Base-by-base conservation (phyloP, 1,140 invertebrate species). In the Temnothorax longispinosus region DNA sequence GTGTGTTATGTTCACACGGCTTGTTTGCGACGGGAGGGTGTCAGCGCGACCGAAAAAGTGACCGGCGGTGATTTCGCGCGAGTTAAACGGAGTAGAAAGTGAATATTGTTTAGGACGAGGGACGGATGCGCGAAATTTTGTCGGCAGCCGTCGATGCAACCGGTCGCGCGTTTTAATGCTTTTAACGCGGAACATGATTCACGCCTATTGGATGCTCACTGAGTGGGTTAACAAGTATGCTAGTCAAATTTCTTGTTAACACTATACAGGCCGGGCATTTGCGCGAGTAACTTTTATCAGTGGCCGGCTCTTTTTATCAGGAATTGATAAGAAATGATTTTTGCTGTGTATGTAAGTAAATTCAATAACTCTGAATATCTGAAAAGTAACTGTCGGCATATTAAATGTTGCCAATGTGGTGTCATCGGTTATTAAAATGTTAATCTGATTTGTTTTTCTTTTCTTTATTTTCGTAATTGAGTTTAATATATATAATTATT, bases 1-100 rank as follows among this genome's bases (percentile, higher is more conserved):
- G 8, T 87, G 52, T 69, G 54, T 89, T 80, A 54, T 64, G 41
- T 60, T 65, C 58, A 62, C 81, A 77, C 56, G 18, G 74, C 44
- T 76, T 35, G 82, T 85, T 85, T 78, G n/a, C 35, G 13, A 76
- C 56, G 44, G 50, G 69, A 44, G 21, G n/a, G 58, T 56, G 82
- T 77, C 74, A 47, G 35, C 54, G 27, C 52, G 52, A 52, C 18
- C n/a, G 47, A 75, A 75, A 76, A 78, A 80, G 65, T 58, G 56
- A 81, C 56, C 13, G 47, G n/a, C 18, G 65, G 21, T 56, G 52
- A 75, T 84, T 74, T 44, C 41, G 67, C 27, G 41, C 27, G 38
- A 32, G 41, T 47, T 84, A 60, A 84, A 84, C 80, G 60, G 32
- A 50, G 54, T 58, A 54, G 69, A 58, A 74, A 60, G 80, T 74